These are phyloP conservation scores for Myxocyprinus asiaticus DNA, from an alignment of 2,113 vertebrate species.

Conservation along the genomic window DNA sequence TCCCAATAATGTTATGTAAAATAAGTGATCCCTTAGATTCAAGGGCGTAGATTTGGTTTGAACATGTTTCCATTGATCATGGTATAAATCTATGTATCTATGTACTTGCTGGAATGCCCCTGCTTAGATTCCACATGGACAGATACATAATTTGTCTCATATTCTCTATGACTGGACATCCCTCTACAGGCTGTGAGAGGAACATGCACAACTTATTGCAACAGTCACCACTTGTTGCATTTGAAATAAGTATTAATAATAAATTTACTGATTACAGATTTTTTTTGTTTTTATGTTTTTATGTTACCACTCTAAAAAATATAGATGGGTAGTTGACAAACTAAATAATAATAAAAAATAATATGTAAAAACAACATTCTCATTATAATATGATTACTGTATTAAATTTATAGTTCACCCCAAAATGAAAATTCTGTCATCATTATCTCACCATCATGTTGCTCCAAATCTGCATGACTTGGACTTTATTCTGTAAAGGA, in stretches of 20 bases:
- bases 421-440: background rate
- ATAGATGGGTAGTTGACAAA: too few species aligned
- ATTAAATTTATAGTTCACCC: background rate
- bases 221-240: background rate
- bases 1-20: background rate
- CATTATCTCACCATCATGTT: background rate
- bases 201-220: background rate
- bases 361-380: too few species aligned
- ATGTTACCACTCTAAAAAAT: background rate
- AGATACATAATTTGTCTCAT: background rate
- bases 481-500: too few species aligned
- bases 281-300: too few species aligned
- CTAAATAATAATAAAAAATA: too few species aligned
- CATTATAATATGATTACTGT: too few species aligned
- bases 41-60: too few species aligned
- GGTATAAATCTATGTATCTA: too few species aligned
- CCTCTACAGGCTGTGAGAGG: constrained; percentile 27
- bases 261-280: background rate
- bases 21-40: too few species aligned
- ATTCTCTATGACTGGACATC: constrained; percentile 12
- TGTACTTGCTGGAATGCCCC: too few species aligned
- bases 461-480: too few species aligned
- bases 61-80: too few species aligned
- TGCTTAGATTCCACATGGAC: background rate
- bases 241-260: background rate